These are phyloP conservation scores for Potamilus streckersoni DNA, from an alignment of 1,140 invertebrate species.

Conservation along the genomic window DNA sequence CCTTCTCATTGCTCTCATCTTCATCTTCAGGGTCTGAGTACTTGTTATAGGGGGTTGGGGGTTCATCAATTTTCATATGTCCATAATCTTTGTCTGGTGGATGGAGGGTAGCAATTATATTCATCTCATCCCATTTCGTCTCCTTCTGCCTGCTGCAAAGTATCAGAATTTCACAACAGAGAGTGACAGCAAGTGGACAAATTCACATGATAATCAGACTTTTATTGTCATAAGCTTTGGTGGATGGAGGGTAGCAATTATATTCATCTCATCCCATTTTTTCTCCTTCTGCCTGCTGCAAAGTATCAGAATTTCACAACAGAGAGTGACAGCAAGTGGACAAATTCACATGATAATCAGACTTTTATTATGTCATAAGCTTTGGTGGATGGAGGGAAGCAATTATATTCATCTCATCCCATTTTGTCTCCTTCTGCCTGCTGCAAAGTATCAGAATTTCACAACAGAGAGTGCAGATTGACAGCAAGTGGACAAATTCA, in stretches of 20 bases:
- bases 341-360: no score
- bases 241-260: slow-evolving; percentile 97
- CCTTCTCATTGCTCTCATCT: slow-evolving; percentile 66
- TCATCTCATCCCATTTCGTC: slow-evolving; percentile 99
- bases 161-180: not conserved
- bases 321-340: not conserved
- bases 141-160: slow-evolving; percentile 51
- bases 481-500: no score
- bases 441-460: slow-evolving; percentile 16
- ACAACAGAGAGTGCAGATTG: not conserved
- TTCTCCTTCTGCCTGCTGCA: slow-evolving; percentile 70
- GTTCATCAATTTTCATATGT: slow-evolving; percentile 99
- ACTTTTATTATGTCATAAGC: no score
- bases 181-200: not conserved
- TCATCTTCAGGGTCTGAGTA: slow-evolving; percentile 76
- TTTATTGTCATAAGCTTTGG: slow-evolving; percentile 54
- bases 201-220: no score
- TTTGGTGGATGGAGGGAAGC: slow-evolving; percentile 93
- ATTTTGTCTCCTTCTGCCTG: slow-evolving; percentile 79
- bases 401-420: slow-evolving; percentile 99
- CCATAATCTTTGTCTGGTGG: slow-evolving; percentile 99
- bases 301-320: slow-evolving; percentile 1
- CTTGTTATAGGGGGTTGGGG: slow-evolving; percentile 92
- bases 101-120: slow-evolving; percentile 98
- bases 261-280: slow-evolving; percentile 99